Base-by-base conservation (phyloP, 2,888 invertebrate genomes). In the Apodemia duryi region DNA sequence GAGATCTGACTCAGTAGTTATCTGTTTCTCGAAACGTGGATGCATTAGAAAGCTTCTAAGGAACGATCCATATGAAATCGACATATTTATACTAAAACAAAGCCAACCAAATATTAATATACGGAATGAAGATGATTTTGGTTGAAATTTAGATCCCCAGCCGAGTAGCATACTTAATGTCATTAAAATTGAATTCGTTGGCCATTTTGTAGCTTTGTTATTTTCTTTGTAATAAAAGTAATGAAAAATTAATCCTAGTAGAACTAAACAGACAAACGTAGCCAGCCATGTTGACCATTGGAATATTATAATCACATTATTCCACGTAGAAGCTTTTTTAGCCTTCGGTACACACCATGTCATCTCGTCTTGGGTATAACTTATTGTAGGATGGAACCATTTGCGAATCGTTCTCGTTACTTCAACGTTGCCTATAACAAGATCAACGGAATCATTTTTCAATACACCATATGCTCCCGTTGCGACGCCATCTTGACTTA, bases 11-110 rank as follows among this genome's bases (percentile, higher is more conserved):
- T 88, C 88, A 68, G 76, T 85, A 70, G 84, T 84, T 82, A 92
- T 90, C 84, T 92, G 92, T 78, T 86, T 91, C 75, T 88, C 89
- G 75, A 85, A 92, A 77, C 91, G 83, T 69, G 92, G 92, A 71
- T 92, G 90, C 86, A 92, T 91, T 81, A 92, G 75, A 78, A 91
- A 92, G 77, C 84, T 91, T 78, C 92, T 84, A 67, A 92, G 83
- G 75, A 91, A 89, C 72, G 92, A 91, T 78, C 88, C 91, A 78
- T 92, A 92, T 60, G 89, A 86, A 74, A 92, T 91, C 69, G 84
- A 84, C 83, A 92, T 85, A 81, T 90, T 92, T 75, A 91, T 80
- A 71, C 91, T 88, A 76, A 91, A 92, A 75, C 84, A 84, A 32
- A 92, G 82, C 92, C 92, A 92, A 71, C 80, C 76, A 64, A 91